Evolutionary conservation across 2,888 invertebrate genomes (phyloP), one percentile per base, ranked within the genome.

Genomic region (Sylvicola cinctus): DNA sequence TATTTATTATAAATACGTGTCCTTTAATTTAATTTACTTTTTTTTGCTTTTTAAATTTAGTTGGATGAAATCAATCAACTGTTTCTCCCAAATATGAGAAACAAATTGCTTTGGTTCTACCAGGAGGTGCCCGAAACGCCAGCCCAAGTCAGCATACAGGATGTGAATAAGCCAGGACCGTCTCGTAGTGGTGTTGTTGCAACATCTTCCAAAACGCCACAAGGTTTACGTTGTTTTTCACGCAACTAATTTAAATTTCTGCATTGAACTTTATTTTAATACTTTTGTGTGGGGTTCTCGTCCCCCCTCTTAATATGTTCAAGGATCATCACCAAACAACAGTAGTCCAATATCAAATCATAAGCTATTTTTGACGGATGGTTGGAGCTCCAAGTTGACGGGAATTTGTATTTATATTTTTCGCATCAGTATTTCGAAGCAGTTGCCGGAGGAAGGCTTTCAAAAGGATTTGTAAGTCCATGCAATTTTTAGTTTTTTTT

Each of bases 381-480:
- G 84, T 0, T 80, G 81, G 73, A 74, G 76, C 42, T 71, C 74
- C 29, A 68, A 76, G 12, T 72, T 87, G 36, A 79, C 76, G 1
- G 85, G 85, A 23, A 67, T 80, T 36, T 83, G 83, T 46, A 74
- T 85, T 43, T 85, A 81, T 48, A 84, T 85, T 65, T 79, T 83
- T 50, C 67, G 87, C 42, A 75, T 84, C 31, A 83, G 74, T 49
- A 78, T 74, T 28, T 70, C 74, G 41, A 85, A 85, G 48, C 83
- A 84, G 51, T 55, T 88, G 42, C 85, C 85, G 0, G 87, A 87
- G 52, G 87, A 88, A 60, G 85, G 85, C n/a, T 87, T 87, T 47
- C 85, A 85, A 52, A 85, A 84, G 61, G 85, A 70, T 52, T 53
- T 70, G 70, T 70, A 46, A 65, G 68, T 51, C 41, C 26, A n/a